These are phyloP conservation scores for Ophion ventricosus DNA, from an alignment of 2,888 invertebrate genomes.

Conservation along the genomic window DNA sequence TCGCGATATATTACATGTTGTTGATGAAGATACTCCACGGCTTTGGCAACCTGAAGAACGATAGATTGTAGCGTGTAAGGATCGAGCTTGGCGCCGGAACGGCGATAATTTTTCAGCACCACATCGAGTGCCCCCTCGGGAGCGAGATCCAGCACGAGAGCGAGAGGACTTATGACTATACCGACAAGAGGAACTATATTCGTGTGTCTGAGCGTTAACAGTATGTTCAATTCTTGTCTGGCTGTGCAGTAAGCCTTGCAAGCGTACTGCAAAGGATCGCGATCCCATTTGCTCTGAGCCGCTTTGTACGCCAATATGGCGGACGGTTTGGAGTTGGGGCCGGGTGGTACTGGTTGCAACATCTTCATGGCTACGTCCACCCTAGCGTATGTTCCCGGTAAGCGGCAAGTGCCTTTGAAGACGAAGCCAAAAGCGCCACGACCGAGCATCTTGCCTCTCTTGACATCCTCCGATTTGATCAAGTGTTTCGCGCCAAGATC, in stretches of 20 bases:
- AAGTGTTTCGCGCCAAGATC: slow-evolving; percentile 93
- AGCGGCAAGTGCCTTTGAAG: slow-evolving; percentile 89
- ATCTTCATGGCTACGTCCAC: slow-evolving; percentile 96
- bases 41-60: slow-evolving; percentile 95
- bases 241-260: slow-evolving; percentile 98
- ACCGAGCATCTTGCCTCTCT: slow-evolving; percentile 91
- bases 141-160: slow-evolving; percentile 94
- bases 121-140: slow-evolving; percentile 96
- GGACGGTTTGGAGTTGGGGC: slow-evolving; percentile 87
- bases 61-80: slow-evolving; percentile 92
- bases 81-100: slow-evolving; percentile 92
- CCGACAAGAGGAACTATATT: slow-evolving; percentile 97
- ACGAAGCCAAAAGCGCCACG: slow-evolving; percentile 99
- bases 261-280: slow-evolving; percentile 95
- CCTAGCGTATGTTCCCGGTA: slow-evolving; percentile 85
- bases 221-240: slow-evolving; percentile 95
- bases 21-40: slow-evolving; percentile 97
- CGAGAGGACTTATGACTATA: slow-evolving; percentile 94
- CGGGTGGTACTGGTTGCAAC: slow-evolving; percentile 96
- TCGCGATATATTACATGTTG: slow-evolving; percentile 96
- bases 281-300: slow-evolving; percentile 95
- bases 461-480: slow-evolving; percentile 92
- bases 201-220: slow-evolving; percentile 93
- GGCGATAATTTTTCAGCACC: slow-evolving; percentile 92
- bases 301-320: slow-evolving; percentile 86